A percentile compares a stretch with the other conserved stretches of the same genome.
Conservation (phyloP, 2,888 invertebrate species). For the Esperia sulphurella region DNA sequence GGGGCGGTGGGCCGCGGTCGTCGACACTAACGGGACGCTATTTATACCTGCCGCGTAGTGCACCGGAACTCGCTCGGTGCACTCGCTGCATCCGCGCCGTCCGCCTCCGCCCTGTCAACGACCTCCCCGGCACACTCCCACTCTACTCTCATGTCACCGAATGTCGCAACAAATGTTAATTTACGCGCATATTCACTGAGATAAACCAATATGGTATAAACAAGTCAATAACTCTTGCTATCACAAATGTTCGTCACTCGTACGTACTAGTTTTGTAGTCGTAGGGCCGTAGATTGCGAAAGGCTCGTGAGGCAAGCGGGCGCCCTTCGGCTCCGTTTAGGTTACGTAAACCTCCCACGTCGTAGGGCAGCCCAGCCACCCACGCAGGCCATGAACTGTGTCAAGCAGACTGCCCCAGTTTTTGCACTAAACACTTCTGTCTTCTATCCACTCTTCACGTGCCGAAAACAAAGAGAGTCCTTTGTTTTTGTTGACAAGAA, state of each 20-base stretch:
- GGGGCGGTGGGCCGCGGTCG: slow-evolving; percentile 64
- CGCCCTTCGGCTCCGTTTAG: slow-evolving; percentile 69
- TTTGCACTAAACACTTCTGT: slow-evolving; percentile 41
- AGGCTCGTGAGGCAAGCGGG: slow-evolving; percentile 55
- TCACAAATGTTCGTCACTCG: slow-evolving; percentile 23
- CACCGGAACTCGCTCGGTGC: slow-evolving; percentile 76
- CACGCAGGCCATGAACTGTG: slow-evolving; percentile 64
- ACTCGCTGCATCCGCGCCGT: slow-evolving; percentile 72
- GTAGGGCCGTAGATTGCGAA: slow-evolving; percentile 60
- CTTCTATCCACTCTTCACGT: slow-evolving; percentile 35
- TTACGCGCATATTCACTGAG: background rate
- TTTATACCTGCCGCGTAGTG: slow-evolving; percentile 76
- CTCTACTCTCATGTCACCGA: slow-evolving; percentile 8
- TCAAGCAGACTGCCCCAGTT: slow-evolving; percentile 68
- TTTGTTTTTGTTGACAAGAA: slow-evolving; percentile 4
- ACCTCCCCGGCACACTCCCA: slow-evolving; percentile 42
- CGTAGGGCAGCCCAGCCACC: slow-evolving; percentile 47
- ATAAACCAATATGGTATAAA: slow-evolving; percentile 1
- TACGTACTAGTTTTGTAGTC: slow-evolving; percentile 34
- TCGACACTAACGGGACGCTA: slow-evolving; percentile 79
- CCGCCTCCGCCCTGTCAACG: slow-evolving; percentile 70
- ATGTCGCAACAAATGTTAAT: slow-evolving; percentile 2
- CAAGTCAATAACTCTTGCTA: slow-evolving; percentile 8
- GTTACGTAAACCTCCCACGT: slow-evolving; percentile 71
- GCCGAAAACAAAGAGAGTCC: slow-evolving; percentile 21